Evolutionary conservation across 2,888 invertebrate genomes (phyloP), one percentile per base, ranked within the genome.

Genomic region (Macaria notata): DNA sequence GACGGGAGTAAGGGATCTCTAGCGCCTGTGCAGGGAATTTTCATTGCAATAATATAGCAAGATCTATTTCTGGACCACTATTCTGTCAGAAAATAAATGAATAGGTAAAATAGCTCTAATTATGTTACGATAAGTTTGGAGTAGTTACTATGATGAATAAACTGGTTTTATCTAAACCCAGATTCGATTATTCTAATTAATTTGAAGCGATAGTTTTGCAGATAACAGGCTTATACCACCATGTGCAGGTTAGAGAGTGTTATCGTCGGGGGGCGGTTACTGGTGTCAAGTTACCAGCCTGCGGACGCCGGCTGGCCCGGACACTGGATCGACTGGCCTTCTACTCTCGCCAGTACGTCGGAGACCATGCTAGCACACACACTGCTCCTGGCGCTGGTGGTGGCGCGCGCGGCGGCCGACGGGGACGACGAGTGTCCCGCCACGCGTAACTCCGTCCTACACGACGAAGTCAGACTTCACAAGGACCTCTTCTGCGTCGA

Each of bases 401-500:
- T 33, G 33, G 33, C 33, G 33, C 4, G 33, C 33, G 39, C 55
- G 39, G 57, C 61, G 36, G 54, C 51, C 29, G 61, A 64, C 3
- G n/a, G n/a, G n/a, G 65, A 54, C 6, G 63, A 70, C 31, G 77
- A 78, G 5, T 83, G 84, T 54, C 79, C 83, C 4, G 51, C 72
- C 1, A 79, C 78, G 1, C 73, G 79, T 5, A 60, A 73, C 29
- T 66, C 73, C 58, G 64, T 59, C 29, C 67, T 74, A 4, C 83
- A 87, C 49, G 70, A 79, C 42, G 92, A 92, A 72, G 80, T 75
- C 8, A 78, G 78, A 53, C 81, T 95, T 6, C 92, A 92, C 64
- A 79, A 85, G 3, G 87, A 93, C 60, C 71, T 95, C 29, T 84
- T 94, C 41, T 93, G 93, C 69, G 89, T 87, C 36, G 94, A 94